Conservation (phyloP, 2,888 invertebrate genomes). For the Tryphoninae sp. region DNA sequence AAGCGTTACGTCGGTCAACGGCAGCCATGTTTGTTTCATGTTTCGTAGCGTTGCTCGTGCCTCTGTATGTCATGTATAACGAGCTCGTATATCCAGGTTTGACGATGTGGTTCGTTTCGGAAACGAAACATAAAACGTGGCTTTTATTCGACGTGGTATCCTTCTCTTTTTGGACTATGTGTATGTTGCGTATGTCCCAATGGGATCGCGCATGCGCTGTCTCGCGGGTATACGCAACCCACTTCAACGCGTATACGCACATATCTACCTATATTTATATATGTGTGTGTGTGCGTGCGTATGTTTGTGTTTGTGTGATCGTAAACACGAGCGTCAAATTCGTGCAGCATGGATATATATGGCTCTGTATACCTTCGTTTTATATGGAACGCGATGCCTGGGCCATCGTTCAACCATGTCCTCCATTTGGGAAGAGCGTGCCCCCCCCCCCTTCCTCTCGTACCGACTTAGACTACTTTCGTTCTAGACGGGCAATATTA, state of each 20-base stretch:
- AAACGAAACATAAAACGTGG: background rate
- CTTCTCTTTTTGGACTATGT: constrained; percentile 7
- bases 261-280: background rate
- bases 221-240: background rate
- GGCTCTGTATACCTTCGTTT: background rate
- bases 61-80: constrained; percentile 27
- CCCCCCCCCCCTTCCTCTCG: background rate
- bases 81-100: constrained; percentile 16
- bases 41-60: constrained; percentile 37
- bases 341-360: background rate
- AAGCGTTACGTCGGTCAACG: constrained; percentile 42
- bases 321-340: background rate
- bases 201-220: background rate
- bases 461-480: constrained; percentile 19
- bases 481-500: background rate
- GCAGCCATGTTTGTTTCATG: constrained; percentile 54
- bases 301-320: background rate
- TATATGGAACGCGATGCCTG: background rate
- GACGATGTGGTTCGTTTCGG: constrained; percentile 24
- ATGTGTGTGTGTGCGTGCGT: background rate
- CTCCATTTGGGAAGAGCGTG: constrained; percentile 5
- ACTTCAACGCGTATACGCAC: background rate
- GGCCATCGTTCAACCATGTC: background rate
- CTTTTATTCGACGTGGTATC: constrained; percentile 43
- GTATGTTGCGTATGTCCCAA: background rate